phyloP scores from a whole-genome alignment of 2,113 vertebrate species.

The Pipra filicauda region DNA sequence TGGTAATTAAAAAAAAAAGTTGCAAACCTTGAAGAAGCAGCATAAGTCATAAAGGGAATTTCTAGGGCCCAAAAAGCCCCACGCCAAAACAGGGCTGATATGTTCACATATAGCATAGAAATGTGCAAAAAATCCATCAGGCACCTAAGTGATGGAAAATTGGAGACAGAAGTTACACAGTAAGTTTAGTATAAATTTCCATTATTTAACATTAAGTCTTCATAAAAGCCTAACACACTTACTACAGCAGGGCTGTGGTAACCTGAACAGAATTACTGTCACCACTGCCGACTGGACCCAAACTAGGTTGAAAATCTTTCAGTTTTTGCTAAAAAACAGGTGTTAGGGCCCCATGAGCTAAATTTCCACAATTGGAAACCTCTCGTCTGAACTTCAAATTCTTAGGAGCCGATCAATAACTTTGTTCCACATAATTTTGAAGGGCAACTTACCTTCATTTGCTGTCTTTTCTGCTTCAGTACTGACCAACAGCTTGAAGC shows the following conservation, averaged over 20 bases:
- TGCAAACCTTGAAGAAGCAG: conserved; percentile 92
- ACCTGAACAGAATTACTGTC: neutral
- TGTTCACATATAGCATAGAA: conserved; percentile 96
- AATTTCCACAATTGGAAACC: neutral
- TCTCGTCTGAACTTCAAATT: neutral
- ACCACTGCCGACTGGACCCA: neutral
- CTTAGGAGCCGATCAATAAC: neutral
- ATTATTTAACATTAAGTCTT: neutral
- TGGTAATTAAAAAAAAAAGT: neutral
- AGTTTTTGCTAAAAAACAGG: neutral
- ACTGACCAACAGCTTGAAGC: conserved; percentile 97
- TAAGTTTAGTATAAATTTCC: neutral
- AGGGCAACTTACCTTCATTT: conserved; percentile 85
- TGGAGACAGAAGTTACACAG: neutral
- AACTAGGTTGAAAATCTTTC: neutral
- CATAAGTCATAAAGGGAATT: conserved; percentile 92
- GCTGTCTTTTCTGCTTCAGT: conserved; percentile 92
- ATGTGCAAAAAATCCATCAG: conserved; percentile 93
- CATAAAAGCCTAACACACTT: neutral
- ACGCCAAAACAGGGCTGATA: conserved; percentile 91
- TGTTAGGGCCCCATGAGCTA: neutral
- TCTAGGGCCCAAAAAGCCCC: conserved; percentile 94
- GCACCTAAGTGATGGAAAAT: conserved; percentile 74
- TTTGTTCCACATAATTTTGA: neutral
- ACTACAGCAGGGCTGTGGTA: neutral